Conservation (phyloP, 2,888 invertebrate species). For the Cephus rjabovi region DNA sequence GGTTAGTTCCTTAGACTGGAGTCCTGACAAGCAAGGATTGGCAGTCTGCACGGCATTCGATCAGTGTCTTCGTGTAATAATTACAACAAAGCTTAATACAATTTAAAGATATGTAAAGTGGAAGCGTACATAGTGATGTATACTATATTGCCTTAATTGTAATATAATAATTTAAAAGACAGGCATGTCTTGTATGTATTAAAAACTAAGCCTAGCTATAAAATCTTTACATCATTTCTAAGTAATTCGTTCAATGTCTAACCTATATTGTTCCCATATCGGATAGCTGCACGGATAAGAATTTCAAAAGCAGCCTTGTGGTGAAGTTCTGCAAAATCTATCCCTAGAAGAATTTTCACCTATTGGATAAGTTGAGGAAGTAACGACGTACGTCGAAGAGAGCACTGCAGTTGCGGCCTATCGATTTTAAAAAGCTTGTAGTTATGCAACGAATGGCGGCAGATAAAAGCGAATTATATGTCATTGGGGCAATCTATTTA, state of each 20-base stretch:
- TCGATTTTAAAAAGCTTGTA: slow-evolving; percentile 8
- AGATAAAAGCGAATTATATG: slow-evolving; percentile 53
- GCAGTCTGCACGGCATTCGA: slow-evolving; percentile 92
- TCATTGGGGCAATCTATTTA: slow-evolving; percentile 60
- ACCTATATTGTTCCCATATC: neutral
- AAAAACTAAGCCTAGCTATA: neutral
- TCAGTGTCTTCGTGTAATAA: slow-evolving; percentile 86
- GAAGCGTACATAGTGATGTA: neutral
- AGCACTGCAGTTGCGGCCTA: neutral
- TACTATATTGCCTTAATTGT: neutral
- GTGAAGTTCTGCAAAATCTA: neutral
- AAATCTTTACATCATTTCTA: neutral
- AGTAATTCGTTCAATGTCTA: neutral
- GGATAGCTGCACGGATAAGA: too few species aligned
- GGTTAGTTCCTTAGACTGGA: slow-evolving; percentile 92
- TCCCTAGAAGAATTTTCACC: neutral
- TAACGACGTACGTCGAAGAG: neutral
- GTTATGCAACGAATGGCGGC: slow-evolving; percentile 23
- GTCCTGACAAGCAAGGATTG: slow-evolving; percentile 87
- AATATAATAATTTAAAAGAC: neutral
- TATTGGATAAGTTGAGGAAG: neutral
- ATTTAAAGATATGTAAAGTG: slow-evolving; percentile 61
- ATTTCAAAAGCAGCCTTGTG: too few species aligned
- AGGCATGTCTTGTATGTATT: neutral
- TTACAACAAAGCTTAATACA: slow-evolving; percentile 88